These are phyloP conservation scores for Tyrannus savana DNA, from an alignment of 2,113 vertebrate species.

Conservation along the genomic window DNA sequence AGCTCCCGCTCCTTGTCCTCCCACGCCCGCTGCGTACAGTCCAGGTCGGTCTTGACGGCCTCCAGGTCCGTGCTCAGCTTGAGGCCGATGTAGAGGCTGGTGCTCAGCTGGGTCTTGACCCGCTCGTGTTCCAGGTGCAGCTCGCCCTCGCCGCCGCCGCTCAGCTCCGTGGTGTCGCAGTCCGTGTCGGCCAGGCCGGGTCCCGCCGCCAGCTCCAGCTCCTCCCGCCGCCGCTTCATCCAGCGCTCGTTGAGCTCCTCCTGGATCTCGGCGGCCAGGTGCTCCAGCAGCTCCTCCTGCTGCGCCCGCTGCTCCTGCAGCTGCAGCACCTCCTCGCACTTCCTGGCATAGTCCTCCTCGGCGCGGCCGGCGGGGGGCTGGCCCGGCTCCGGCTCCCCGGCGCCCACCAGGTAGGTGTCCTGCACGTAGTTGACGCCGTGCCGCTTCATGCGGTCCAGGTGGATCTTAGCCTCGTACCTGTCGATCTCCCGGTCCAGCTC, in stretches of 20 bases:
- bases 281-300: constrained; percentile 84
- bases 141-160: constrained; percentile 69
- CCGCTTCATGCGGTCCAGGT: constrained; percentile 85
- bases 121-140: constrained; percentile 82
- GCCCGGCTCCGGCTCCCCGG: constrained; percentile 44
- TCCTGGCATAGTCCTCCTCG: constrained; percentile 54
- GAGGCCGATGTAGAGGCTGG: constrained; percentile 91
- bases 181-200: constrained; percentile 52
- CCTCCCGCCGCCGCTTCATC: constrained; percentile 86
- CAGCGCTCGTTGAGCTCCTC: constrained; percentile 91
- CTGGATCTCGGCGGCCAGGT: constrained; percentile 83
- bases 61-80: constrained; percentile 90
- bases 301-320: constrained; percentile 84
- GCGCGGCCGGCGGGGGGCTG: neutral
- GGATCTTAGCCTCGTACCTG: constrained; percentile 84
- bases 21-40: constrained; percentile 80
- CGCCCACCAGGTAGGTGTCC: constrained; percentile 87
- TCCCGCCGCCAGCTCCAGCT: constrained; percentile 70
- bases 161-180: constrained; percentile 14
- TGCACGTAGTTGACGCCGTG: constrained; percentile 94
- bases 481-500: constrained; percentile 92
- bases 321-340: constrained; percentile 74
- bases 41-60: constrained; percentile 82
- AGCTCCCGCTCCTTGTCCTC: constrained; percentile 83
- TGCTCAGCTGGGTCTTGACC: constrained; percentile 87